Evolutionary conservation across 92 coral and sea anemone species (phyloP), one percentile per base, ranked within the genome.

Genomic region (Palythoa grandiflora): DNA sequence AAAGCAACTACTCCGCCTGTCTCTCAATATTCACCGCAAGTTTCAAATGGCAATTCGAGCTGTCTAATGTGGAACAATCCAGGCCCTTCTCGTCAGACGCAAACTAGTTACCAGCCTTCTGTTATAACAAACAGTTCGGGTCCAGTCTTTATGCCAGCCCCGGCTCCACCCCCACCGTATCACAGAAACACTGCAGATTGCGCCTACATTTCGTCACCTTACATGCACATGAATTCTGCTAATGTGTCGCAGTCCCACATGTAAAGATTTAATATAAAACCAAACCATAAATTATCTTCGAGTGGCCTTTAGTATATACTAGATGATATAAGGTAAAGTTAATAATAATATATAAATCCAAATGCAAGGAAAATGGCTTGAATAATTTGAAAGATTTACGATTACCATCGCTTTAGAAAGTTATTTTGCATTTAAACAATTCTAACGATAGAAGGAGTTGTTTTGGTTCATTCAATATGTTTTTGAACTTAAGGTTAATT

Each of bases 61-160:
- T 93, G 38, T 89, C 89, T 38, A 93, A 91, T 75, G 92, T 84
- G 77, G 94, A 95, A 81, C 74, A 84, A 91, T 85, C 70, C 92
- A 80, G 76, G 87, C 85, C 76, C 86, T 36, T 38, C 93, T 88
- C 77, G 90, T 91, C 88, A 89, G 92, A 84, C 73, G 88, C 68
- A 87, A 91, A 50, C 93, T 91, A 55, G 87, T 71, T 39, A 52
- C 90, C 55, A 76, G 76, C 94, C 95, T 51, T 92, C 96, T 54
- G 96, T 95, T 44, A 90, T 95, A 83, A 95, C 96, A 73, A 95
- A 93, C 92, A 95, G 89, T 59, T 95, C 98, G 21, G 98, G 98
- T 5, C 98, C 98, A 8, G 96, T 95, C 47, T 95, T 95, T 71
- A 93, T 95, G 94, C 96, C 98, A 54, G 95, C 98, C 17, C 94